Conservation (phyloP, 2,888 invertebrate species). For the Eledone cirrhosa region DNA sequence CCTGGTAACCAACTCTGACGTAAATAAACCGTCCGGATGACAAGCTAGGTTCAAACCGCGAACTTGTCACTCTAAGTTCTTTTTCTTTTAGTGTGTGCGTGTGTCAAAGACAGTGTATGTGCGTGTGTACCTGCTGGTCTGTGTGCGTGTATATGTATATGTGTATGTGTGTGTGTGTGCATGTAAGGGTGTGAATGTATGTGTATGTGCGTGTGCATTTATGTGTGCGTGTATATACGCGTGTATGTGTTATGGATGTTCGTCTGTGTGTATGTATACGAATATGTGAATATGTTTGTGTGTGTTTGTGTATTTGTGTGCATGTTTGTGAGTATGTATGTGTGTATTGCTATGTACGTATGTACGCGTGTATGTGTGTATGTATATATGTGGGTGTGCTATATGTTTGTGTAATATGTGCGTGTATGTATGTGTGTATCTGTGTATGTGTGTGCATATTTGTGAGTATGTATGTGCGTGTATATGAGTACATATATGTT, state of each 20-base stretch:
- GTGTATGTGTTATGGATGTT: neutral
- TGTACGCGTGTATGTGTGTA: neutral
- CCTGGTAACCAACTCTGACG: conserved; percentile 27
- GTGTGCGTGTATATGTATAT: neutral
- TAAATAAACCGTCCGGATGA: conserved; percentile 8
- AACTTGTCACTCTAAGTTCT: neutral
- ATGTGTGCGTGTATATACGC: neutral
- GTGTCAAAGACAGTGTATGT: no score
- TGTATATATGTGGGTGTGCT: neutral
- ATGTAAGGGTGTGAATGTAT: neutral
- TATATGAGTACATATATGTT: neutral
- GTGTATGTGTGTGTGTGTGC: neutral
- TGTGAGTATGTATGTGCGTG: neutral
- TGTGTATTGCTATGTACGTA: neutral
- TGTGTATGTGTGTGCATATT: neutral
- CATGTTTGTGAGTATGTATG: no score
- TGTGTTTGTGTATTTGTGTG: no score
- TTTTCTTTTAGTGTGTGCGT: neutral
- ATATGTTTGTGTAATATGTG: neutral
- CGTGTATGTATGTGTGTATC: neutral
- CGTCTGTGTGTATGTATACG: neutral
- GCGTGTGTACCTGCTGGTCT: neutral
- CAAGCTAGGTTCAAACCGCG: neutral
- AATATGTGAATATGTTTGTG: neutral
- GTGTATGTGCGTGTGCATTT: neutral